Conservation (phyloP, 2,888 invertebrate genomes). For the Synanthedon vespiformis region DNA sequence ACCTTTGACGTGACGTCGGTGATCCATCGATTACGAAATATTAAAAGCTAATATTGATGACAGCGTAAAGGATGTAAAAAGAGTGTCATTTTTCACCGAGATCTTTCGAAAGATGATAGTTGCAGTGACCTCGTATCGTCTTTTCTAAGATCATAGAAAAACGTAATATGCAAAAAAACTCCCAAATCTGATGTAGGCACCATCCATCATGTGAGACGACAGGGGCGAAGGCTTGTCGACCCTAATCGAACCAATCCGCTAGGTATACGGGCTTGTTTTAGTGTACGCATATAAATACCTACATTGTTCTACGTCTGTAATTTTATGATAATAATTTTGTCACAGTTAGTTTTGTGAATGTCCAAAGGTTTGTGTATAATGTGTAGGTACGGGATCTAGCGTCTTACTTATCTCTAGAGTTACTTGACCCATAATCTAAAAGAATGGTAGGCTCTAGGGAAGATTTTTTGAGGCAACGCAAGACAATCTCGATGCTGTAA, state of each 20-base stretch:
- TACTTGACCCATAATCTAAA: too few species aligned
- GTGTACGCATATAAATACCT: not conserved
- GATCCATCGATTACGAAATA: too few species aligned
- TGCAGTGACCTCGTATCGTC: constrained; percentile 21
- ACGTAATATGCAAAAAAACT: constrained; percentile 46
- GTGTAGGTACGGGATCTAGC: too few species aligned
- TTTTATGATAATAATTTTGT: not conserved
- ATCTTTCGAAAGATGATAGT: not conserved
- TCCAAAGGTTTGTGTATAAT: not conserved
- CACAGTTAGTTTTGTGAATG: not conserved
- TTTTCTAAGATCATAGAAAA: constrained; percentile 21
- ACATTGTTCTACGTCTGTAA: constrained; percentile 3
- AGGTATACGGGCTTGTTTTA: constrained; percentile 2
- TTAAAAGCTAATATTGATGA: too few species aligned
- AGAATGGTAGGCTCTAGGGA: too few species aligned
- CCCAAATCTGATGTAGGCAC: constrained; percentile 52
- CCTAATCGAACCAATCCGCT: constrained; percentile 48
- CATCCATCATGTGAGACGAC: constrained; percentile 59
- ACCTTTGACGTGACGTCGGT: too few species aligned
- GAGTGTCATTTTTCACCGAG: not conserved
- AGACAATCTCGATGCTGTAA: too few species aligned
- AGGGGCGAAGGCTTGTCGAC: constrained; percentile 59
- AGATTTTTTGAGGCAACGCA: too few species aligned
- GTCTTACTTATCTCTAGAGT: too few species aligned
- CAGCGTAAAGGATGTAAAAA: not conserved